A percentile compares a stretch with the other conserved stretches of the same genome.
phyloP scores from a whole-genome alignment of 1,140 invertebrate genomes.

The Drosophila gunungcola region DNA sequence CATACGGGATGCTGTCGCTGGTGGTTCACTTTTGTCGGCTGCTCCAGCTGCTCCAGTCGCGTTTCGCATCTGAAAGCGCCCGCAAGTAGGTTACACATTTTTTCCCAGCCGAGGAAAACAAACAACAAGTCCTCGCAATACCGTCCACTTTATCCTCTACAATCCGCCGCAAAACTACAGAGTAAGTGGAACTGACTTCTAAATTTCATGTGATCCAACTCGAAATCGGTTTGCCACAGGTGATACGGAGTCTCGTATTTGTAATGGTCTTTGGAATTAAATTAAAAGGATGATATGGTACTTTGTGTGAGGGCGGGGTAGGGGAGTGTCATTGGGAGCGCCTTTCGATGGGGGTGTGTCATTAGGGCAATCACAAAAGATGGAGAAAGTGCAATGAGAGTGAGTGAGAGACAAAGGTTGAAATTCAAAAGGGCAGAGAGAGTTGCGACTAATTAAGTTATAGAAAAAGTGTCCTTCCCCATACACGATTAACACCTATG shows the following conservation, averaged over 20 bases:
- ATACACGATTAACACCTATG: too few species aligned
- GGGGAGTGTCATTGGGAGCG: constrained; percentile 1
- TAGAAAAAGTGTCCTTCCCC: neutral
- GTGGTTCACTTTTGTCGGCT: constrained; percentile 14
- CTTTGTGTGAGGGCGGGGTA: neutral
- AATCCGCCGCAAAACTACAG: neutral
- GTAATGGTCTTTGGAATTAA: neutral
- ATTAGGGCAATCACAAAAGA: constrained; percentile 5
- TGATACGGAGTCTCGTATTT: neutral
- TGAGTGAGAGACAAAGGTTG: constrained; percentile 10
- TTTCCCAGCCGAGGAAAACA: constrained; percentile 34
- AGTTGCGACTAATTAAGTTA: constrained; percentile 28
- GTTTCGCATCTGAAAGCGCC: constrained; percentile 71
- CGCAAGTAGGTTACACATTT: constrained; percentile 79
- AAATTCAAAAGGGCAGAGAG: constrained; percentile 2
- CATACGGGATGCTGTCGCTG: constrained; percentile 56
- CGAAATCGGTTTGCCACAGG: constrained; percentile 1
- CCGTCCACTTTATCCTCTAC: constrained; percentile 2
- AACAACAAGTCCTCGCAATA: constrained; percentile 7
- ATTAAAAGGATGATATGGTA: neutral
- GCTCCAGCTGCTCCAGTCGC: constrained; percentile 46
- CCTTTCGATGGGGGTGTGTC: constrained; percentile 20
- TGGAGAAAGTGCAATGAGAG: constrained; percentile 15
- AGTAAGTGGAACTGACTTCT: constrained; percentile 10
- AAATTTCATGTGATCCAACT: neutral